Evolutionary conservation across 2,888 invertebrate species (phyloP).

Genomic region (Netelia virgata): DNA sequence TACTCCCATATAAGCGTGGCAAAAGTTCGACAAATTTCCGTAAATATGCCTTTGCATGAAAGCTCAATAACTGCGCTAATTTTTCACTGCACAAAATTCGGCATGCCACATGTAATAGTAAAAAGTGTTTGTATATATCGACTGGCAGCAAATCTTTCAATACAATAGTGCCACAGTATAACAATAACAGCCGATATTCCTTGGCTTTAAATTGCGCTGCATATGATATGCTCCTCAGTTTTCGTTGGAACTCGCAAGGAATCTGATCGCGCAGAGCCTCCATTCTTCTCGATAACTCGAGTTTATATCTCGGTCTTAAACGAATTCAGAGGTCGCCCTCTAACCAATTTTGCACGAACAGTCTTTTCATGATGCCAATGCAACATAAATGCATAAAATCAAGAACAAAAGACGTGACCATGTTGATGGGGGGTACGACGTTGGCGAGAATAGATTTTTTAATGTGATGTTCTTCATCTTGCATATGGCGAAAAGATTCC

Average conservation of each 20-base stretch:
- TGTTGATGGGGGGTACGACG: conserved; percentile 28
- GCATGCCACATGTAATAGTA: conserved; percentile 67
- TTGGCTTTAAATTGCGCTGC: conserved; percentile 71
- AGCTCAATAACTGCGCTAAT: not conserved
- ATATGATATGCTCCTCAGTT: conserved; percentile 58
- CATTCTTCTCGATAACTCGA: conserved; percentile 29
- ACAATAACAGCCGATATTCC: conserved; percentile 69
- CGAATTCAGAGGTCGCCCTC: not conserved
- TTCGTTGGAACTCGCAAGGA: conserved; percentile 72
- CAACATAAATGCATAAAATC: conserved; percentile 66
- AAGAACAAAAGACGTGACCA: conserved; percentile 1
- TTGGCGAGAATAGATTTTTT: conserved; percentile 37
- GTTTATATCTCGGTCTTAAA: not conserved
- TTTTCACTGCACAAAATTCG: conserved; percentile 43
- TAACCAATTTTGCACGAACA: conserved; percentile 38
- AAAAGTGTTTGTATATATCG: conserved; percentile 70
- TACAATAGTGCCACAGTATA: conserved; percentile 73
- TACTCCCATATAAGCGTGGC: conserved; percentile 13
- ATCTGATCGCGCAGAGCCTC: conserved; percentile 19
- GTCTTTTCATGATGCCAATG: conserved; percentile 48
- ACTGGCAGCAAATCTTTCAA: conserved; percentile 61
- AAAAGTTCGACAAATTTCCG: conserved; percentile 34
- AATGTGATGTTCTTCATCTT: conserved; percentile 61
- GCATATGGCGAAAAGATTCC: conserved; percentile 34
- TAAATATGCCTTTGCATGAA: conserved; percentile 43